Evolutionary conservation across 1,140 invertebrate species (phyloP).

Genomic region (Drosophila tsacasi): DNA sequence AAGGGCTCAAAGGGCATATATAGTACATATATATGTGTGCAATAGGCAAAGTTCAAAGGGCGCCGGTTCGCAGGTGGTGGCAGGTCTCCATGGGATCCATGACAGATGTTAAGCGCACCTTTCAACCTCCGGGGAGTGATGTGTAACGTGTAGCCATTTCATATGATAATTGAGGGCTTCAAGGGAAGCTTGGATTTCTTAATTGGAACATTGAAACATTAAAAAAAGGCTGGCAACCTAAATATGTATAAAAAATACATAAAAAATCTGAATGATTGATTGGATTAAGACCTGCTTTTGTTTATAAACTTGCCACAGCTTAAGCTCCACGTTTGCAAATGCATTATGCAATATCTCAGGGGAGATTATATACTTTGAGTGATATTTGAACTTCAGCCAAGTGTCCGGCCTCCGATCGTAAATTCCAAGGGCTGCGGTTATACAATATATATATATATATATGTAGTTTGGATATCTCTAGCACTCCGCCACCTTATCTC

Average conservation of each 20-base stretch:
- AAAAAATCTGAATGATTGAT: neutral
- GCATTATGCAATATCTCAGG: constrained; percentile 5
- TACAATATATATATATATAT: constrained; percentile 9
- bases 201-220: constrained; percentile 19
- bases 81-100: constrained; percentile 28
- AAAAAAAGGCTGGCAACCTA: no score
- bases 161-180: constrained; percentile 23
- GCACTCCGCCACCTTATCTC: neutral
- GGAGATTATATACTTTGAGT: neutral
- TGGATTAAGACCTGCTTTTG: neutral
- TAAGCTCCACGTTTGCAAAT: neutral
- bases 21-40: constrained; percentile 6
- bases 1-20: constrained; percentile 62
- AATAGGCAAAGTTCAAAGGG: constrained; percentile 45
- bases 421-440: constrained; percentile 26
- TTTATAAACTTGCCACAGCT: neutral
- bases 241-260: neutral
- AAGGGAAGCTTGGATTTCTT: constrained; percentile 25
- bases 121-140: neutral
- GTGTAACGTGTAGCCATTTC: constrained; percentile 21
- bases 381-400: constrained; percentile 7
- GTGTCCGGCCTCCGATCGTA: constrained; percentile 14
- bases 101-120: constrained; percentile 32
- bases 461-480: neutral
- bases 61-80: constrained; percentile 5